Evolutionary conservation across 2,797 vertebrate genomes (phyloP).

Genomic region (Carcharodon carcharias): DNA sequence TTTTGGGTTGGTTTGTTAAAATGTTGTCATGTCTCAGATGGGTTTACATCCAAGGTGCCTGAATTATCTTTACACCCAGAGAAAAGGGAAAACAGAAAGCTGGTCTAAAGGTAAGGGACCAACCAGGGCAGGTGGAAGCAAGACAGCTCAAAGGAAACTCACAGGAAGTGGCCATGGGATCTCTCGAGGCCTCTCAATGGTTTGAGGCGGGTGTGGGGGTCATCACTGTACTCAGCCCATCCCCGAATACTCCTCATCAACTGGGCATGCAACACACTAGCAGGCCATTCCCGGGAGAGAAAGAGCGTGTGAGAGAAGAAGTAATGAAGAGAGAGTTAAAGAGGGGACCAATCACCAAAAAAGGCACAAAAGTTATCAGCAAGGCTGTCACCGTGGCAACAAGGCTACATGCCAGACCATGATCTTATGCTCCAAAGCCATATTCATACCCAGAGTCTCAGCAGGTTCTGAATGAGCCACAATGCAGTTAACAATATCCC

Average conservation of each 20-base stretch:
- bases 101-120: background rate
- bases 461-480: background rate
- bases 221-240: conserved; percentile 87
- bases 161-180: conserved; percentile 78
- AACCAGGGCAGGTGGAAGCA: conserved; percentile 35
- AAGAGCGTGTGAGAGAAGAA: conserved; percentile 36
- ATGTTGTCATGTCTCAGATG: background rate
- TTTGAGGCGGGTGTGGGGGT: conserved; percentile 85
- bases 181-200: conserved; percentile 81
- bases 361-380: background rate
- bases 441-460: background rate
- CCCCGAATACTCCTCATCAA: conserved; percentile 95
- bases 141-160: conserved; percentile 62
- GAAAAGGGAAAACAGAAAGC: no score
- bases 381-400: background rate
- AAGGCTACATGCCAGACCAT: background rate
- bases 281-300: conserved; percentile 43
- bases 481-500: background rate
- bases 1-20: background rate
- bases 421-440: background rate
- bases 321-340: conserved; percentile 45
- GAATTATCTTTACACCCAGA: background rate
- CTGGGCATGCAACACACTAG: conserved; percentile 93
- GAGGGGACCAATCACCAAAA: conserved; percentile 41
- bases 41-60: background rate